A percentile compares a stretch with the other conserved stretches of the same genome.
These are phyloP conservation scores for Danio rerio DNA, from an alignment of 2,113 vertebrate species.

Conservation along the genomic window GRCz12tu NC_133185.1:31149001-31149500, in stretches of 20 bases:
- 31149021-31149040: not conserved
- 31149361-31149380: not conserved
- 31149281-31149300: constrained; percentile 2
- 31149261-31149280: not conserved
- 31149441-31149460: constrained; percentile 30
- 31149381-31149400: constrained; percentile 7
- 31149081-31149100: no score
- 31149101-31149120: not conserved
- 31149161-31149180: not conserved
- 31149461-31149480: not conserved
- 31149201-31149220: constrained; percentile 4
- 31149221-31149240: constrained; percentile 2
- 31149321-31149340: not conserved
- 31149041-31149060: not conserved
- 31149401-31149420: constrained; percentile 7
- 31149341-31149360: not conserved
- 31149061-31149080: not conserved
- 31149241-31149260: constrained; percentile 7
- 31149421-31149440: not conserved
- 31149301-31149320: not conserved
- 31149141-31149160: not conserved
- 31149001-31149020: not conserved
- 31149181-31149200: not conserved
- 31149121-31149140: not conserved
- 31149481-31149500: not conserved